phyloP scores from a whole-genome alignment of 2,797 vertebrate genomes.

The Cichlasoma orientale region DNA sequence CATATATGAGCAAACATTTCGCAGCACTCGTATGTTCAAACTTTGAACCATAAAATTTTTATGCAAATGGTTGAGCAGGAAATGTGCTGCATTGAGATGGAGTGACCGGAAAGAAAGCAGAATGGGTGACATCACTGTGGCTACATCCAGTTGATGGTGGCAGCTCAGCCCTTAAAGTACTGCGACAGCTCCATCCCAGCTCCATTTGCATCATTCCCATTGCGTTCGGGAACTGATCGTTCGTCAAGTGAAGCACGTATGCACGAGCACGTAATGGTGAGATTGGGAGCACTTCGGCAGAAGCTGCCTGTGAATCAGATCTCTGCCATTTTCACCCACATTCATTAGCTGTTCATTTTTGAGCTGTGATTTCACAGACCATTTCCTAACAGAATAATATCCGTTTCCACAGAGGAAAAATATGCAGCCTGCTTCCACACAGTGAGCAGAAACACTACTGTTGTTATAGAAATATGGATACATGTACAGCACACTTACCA shows the following conservation, averaged over 20 bases:
- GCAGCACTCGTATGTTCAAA: no score
- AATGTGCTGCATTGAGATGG: no score
- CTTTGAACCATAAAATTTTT: no score
- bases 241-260: neutral
- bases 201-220: neutral
- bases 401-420: neutral
- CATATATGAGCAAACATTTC: no score
- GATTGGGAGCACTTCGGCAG: neutral
- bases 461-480: neutral
- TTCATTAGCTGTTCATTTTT: constrained; percentile 21
- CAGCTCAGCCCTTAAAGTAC: neutral
- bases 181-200: neutral
- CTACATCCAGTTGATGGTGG: neutral
- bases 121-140: no score
- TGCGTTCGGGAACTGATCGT: neutral
- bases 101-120: no score
- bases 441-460: neutral
- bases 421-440: neutral
- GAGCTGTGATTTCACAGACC: constrained; percentile 16
- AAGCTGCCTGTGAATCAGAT: neutral
- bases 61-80: no score
- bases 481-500: constrained; percentile 45
- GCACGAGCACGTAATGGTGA: neutral
- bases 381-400: constrained; percentile 7
- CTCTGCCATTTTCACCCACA: neutral